Percentiles rank a stretch among this genome's conserved stretches.
Evolutionary conservation across 2,797 vertebrate species (phyloP).

Genomic region (Coregonus sp.): DNA sequence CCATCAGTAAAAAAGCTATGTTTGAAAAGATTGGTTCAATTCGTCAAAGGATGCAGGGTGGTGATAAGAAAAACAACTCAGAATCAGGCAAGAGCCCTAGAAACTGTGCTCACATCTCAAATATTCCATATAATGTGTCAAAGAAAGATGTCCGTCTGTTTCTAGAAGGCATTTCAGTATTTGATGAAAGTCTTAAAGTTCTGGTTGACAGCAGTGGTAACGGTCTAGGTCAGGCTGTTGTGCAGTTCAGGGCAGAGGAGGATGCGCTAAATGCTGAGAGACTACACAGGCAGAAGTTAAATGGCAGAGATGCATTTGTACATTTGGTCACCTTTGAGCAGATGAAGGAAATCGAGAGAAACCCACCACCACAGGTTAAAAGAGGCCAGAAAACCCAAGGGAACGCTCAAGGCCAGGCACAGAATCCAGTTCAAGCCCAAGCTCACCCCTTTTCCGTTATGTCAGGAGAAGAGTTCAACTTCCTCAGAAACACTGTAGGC

Average conservation of each 20-base stretch:
- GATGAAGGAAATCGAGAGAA: constrained; percentile 95
- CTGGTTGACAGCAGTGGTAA: constrained; percentile 91
- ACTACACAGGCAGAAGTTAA: constrained; percentile 95
- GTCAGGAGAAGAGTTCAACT: constrained; percentile 89
- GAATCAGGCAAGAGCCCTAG: constrained; percentile 81
- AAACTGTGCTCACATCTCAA: constrained; percentile 92
- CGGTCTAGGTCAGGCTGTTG: constrained; percentile 93
- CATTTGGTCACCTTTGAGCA: constrained; percentile 92
- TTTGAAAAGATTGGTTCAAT: constrained; percentile 94
- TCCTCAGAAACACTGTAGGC: constrained; percentile 84
- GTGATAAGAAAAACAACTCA: constrained; percentile 85
- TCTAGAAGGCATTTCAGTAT: constrained; percentile 89
- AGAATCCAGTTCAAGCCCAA: constrained; percentile 69
- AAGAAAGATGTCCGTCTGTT: constrained; percentile 95
- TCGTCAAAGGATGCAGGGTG: constrained; percentile 87
- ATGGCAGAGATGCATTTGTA: constrained; percentile 94
- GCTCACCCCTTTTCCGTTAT: constrained; percentile 76
- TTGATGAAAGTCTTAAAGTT: constrained; percentile 91
- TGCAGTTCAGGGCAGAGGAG: constrained; percentile 95
- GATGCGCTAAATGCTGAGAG: constrained; percentile 94
- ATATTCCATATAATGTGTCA: constrained; percentile 95
- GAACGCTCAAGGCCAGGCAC: constrained; percentile 71
- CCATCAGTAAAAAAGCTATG: constrained; percentile 94
- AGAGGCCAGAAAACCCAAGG: constrained; percentile 84
- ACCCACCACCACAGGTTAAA: constrained; percentile 92